Evolutionary conservation across 2,888 invertebrate genomes (phyloP).

Genomic region (Drosophila planitibia): DNA sequence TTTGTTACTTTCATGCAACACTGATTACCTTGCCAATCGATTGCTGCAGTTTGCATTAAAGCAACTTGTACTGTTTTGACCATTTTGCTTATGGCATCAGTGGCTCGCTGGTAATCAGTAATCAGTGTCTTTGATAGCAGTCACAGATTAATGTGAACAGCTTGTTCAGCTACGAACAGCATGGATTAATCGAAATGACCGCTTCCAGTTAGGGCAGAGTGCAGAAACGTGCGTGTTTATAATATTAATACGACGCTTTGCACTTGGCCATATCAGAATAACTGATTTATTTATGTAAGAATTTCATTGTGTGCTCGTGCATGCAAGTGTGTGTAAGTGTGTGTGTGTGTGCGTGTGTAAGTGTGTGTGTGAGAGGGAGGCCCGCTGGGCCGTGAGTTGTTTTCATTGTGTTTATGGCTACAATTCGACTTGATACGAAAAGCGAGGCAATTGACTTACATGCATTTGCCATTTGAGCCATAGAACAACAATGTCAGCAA

Average conservation of each 20-base stretch:
- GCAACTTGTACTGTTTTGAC: not conserved
- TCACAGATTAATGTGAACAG: not conserved
- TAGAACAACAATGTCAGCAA: not conserved
- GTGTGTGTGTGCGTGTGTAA: not conserved
- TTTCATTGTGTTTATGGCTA: conserved; percentile 32
- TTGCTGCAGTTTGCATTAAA: not conserved
- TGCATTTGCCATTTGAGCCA: conserved; percentile 47
- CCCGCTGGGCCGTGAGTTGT: conserved; percentile 19
- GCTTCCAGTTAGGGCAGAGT: not conserved
- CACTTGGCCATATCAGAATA: conserved; percentile 42
- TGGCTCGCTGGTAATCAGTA: not conserved
- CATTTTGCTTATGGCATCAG: not conserved
- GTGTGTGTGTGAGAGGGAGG: not conserved
- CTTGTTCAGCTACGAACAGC: not conserved
- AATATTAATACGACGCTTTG: conserved; percentile 45
- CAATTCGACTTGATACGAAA: conserved; percentile 41
- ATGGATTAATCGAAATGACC: not conserved
- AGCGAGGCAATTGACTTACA: conserved; percentile 51
- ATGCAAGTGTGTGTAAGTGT: not conserved
- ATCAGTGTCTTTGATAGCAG: not conserved
- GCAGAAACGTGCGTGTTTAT: conserved; percentile 34
- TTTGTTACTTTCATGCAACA: not conserved
- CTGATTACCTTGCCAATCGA: not conserved
- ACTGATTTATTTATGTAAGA: conserved; percentile 49
- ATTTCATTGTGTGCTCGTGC: not conserved